phyloP scores from a whole-genome alignment of 2,113 vertebrate species.

The Peromyscus polionotus region DNA sequence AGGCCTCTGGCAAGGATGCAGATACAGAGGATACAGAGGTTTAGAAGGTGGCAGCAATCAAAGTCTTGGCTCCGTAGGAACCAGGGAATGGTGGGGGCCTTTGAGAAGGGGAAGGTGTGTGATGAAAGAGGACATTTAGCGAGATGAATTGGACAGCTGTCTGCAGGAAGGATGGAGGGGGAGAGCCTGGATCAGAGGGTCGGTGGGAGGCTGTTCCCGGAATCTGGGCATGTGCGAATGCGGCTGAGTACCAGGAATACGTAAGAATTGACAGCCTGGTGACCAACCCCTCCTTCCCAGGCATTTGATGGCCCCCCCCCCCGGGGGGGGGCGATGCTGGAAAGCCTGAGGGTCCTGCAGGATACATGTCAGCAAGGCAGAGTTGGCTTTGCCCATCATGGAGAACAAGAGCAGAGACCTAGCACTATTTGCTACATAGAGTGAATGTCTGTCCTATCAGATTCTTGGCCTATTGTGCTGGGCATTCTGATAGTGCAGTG shows the following conservation, averaged over 20 bases:
- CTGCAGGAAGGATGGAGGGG: background rate
- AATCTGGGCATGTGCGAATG: background rate
- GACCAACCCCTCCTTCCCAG: background rate
- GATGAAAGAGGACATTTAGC: constrained; percentile 40
- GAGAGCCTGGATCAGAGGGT: background rate
- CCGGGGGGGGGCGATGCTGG: background rate
- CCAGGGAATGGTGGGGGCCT: background rate
- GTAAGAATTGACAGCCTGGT: background rate
- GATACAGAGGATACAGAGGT: background rate
- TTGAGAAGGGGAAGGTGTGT: background rate
- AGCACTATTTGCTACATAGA: fast-evolving
- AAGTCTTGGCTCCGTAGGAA: background rate
- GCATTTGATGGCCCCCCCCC: background rate
- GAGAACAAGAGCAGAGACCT: background rate
- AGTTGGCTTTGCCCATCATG: fast-evolving
- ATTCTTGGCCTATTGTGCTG: background rate
- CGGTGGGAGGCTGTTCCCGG: background rate
- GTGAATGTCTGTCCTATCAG: background rate
- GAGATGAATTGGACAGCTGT: background rate
- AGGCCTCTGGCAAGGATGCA: background rate
- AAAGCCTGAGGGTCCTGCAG: fast-evolving
- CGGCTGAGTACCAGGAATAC: background rate
- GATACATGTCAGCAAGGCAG: background rate
- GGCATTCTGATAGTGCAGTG: background rate
- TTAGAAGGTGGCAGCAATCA: background rate